A percentile compares a stretch with the other conserved stretches of the same genome.
Conservation (phyloP, 2,113 vertebrate species). For the Tricholaema leucomelas region DNA sequence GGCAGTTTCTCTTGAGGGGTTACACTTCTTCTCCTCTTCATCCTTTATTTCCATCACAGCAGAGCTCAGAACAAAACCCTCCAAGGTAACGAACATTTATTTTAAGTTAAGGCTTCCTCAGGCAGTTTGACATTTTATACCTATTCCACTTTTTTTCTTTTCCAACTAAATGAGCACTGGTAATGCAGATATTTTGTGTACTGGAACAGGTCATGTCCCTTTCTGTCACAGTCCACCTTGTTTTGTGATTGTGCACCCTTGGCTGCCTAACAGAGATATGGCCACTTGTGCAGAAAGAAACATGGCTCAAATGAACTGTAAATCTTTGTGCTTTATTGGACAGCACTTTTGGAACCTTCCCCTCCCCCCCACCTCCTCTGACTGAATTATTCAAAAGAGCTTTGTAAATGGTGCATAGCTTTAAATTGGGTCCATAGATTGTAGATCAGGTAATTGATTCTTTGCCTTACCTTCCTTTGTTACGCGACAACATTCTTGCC, state of each 20-base stretch:
- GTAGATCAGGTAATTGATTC: conserved; percentile 33
- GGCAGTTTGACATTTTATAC: conserved; percentile 47
- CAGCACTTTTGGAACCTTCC: conserved; percentile 9
- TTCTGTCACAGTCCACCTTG: conserved; percentile 68
- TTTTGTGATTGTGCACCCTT: conserved; percentile 61
- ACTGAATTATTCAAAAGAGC: conserved; percentile 53
- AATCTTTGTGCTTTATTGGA: conserved; percentile 60
- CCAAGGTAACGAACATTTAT: conserved; percentile 1
- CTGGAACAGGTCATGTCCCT: conserved; percentile 68
- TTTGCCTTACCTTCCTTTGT: conserved; percentile 15
- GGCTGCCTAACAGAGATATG: conserved; percentile 49
- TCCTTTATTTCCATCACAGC: neutral
- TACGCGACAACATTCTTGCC: neutral
- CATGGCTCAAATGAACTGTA: conserved; percentile 64
- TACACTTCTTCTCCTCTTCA: neutral
- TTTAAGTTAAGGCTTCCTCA: conserved; percentile 37
- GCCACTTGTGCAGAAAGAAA: conserved; percentile 65
- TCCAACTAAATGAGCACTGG: conserved; percentile 28
- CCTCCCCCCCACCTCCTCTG: neutral
- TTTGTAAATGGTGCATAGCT: conserved; percentile 48
- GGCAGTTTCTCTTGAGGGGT: neutral
- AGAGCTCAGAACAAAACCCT: conserved; percentile 6
- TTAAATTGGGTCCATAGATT: conserved; percentile 33
- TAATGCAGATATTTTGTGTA: conserved; percentile 44
- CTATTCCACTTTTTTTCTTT: conserved; percentile 20